phyloP scores from a whole-genome alignment of 2,797 vertebrate genomes.

The Ctenosaura bakeri region DNA sequence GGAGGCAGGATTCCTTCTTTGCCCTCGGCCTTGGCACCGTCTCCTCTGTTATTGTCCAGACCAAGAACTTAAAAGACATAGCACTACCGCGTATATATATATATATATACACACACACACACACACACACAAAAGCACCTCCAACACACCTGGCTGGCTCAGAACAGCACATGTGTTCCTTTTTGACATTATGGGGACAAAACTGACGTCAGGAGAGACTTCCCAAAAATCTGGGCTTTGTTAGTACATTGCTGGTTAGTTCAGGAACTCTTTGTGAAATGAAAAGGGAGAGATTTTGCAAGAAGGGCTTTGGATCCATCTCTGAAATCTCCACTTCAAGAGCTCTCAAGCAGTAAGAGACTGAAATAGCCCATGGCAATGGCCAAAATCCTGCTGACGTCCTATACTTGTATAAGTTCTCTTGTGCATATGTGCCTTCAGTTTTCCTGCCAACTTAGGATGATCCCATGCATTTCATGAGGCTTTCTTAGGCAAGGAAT shows the following conservation, averaged over 20 bases:
- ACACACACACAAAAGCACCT: too few relatives aligned
- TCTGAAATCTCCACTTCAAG: too few relatives aligned
- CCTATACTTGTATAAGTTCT: too few relatives aligned
- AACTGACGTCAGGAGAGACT: neutral
- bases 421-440: too few relatives aligned
- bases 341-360: neutral
- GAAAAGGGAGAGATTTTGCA: too few relatives aligned
- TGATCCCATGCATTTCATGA: too few relatives aligned
- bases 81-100: constrained; percentile 16
- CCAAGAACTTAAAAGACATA: constrained; percentile 41
- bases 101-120: too few relatives aligned
- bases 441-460: too few relatives aligned
- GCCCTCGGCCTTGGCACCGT: constrained; percentile 18
- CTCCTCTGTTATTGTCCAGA: constrained; percentile 57
- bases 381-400: too few relatives aligned
- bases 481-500: too few relatives aligned
- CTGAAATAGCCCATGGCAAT: too few relatives aligned
- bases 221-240: neutral
- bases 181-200: neutral
- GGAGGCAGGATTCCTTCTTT: neutral
- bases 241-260: neutral
- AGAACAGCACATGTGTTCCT: constrained; percentile 7
- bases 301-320: too few relatives aligned
- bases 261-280: neutral
- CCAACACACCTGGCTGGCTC: constrained; percentile 47